Evolutionary conservation across 53 echinoderm and acorn worm genomes (phyloP).

Genomic region (Temnopleurus reevesii): DNA sequence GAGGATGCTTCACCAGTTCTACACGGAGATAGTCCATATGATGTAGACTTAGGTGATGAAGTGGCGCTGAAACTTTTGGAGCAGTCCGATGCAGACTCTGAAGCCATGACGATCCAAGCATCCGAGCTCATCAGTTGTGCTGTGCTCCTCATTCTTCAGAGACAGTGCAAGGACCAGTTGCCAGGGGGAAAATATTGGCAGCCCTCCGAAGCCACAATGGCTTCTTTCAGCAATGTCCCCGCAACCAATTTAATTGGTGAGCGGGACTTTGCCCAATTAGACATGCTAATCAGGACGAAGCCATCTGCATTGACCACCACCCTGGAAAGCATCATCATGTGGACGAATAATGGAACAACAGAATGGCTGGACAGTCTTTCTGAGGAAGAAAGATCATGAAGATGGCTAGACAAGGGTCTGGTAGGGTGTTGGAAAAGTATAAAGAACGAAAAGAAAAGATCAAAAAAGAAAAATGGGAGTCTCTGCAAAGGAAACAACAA

Average conservation of each 20-base stretch:
- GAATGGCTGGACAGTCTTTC: constrained; percentile 58
- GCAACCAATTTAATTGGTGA: constrained; percentile 63
- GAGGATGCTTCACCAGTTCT: neutral
- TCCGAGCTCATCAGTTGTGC: constrained; percentile 39
- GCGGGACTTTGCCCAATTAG: constrained; percentile 66
- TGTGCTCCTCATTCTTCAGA: constrained; percentile 53
- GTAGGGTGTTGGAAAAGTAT: neutral
- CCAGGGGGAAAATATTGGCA: constrained; percentile 74
- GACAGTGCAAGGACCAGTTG: constrained; percentile 66
- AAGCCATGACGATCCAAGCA: constrained; percentile 27
- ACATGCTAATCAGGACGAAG: constrained; percentile 59
- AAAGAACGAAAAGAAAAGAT: neutral
- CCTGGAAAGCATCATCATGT: constrained; percentile 62
- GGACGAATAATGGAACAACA: constrained; percentile 59
- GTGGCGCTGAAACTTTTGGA: neutral
- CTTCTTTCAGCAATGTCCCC: constrained; percentile 49
- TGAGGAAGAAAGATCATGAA: constrained; percentile 41
- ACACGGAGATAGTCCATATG: neutral
- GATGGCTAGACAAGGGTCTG: constrained; percentile 42
- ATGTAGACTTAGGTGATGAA: neutral
- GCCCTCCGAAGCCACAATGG: neutral
- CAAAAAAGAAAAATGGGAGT: neutral
- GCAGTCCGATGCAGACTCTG: neutral
- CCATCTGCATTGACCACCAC: constrained; percentile 37
- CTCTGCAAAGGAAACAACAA: neutral